These are phyloP conservation scores for Leucania comma DNA, from an alignment of 2,888 invertebrate species.

Conservation along the genomic window DNA sequence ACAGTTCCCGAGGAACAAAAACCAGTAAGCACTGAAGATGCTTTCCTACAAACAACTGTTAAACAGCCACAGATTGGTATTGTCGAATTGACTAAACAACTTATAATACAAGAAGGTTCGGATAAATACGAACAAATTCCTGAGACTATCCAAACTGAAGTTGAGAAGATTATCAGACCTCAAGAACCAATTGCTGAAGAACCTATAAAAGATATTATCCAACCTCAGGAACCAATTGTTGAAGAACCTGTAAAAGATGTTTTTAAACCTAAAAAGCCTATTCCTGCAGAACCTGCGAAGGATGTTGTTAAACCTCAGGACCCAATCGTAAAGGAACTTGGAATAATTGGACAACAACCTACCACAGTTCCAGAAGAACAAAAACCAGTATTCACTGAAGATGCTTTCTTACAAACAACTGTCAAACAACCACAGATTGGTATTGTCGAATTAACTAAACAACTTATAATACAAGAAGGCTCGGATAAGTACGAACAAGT, in stretches of 20 bases:
- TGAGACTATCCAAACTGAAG: slow-evolving; percentile 22
- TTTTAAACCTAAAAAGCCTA: neutral
- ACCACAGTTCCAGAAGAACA: slow-evolving; percentile 29
- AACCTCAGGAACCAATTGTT: no score
- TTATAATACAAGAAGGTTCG: slow-evolving; percentile 64
- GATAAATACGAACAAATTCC: slow-evolving; percentile 41
- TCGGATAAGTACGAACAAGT: slow-evolving; percentile 40
- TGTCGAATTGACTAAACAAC: slow-evolving; percentile 63
- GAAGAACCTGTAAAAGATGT: neutral
- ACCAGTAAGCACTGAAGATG: slow-evolving; percentile 54
- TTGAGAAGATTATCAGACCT: slow-evolving; percentile 46
- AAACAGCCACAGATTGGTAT: slow-evolving; percentile 54
- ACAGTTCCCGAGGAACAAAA: slow-evolving; percentile 32
- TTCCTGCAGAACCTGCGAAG: no score
- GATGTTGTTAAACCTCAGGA: slow-evolving; percentile 1
- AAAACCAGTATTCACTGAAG: slow-evolving; percentile 52
- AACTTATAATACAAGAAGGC: slow-evolving; percentile 66
- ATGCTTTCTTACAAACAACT: slow-evolving; percentile 48
- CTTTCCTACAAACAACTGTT: slow-evolving; percentile 47
- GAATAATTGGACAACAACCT: slow-evolving; percentile 3
- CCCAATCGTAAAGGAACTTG: neutral
- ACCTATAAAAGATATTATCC: no score
- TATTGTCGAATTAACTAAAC: slow-evolving; percentile 62
- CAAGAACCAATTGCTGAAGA: no score
- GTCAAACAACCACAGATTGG: slow-evolving; percentile 49